These are phyloP conservation scores for Oithona nana DNA, from an alignment of 2,888 invertebrate species.

Conservation along the genomic window DNA sequence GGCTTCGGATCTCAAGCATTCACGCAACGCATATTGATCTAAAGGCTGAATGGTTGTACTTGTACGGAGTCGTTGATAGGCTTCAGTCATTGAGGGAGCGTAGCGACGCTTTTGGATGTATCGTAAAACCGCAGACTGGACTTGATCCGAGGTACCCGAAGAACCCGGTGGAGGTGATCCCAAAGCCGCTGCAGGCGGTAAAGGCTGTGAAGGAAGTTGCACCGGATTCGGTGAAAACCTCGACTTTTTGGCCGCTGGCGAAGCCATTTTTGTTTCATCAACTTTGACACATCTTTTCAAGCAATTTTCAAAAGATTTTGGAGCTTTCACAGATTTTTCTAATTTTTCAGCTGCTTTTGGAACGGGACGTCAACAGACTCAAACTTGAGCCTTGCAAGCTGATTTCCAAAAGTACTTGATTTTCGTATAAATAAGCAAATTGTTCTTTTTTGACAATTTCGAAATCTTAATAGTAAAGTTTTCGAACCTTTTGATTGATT, in stretches of 20 bases:
- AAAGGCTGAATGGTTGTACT: not conserved
- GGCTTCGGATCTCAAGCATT: not conserved
- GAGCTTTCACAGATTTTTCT: too few species aligned
- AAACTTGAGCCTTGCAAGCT: too few species aligned
- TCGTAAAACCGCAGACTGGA: not conserved
- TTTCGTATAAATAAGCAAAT: too few species aligned
- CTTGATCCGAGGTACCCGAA: not conserved
- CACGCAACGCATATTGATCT: not conserved
- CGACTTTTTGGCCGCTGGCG: not conserved
- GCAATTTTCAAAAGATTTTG: too few species aligned
- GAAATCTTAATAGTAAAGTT: too few species aligned
- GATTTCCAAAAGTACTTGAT: too few species aligned
- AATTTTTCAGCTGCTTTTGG: too few species aligned
- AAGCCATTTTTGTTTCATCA: too few species aligned
- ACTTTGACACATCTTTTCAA: too few species aligned
- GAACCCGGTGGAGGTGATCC: not conserved
- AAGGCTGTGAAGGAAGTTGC: not conserved
- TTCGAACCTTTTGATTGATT: too few species aligned
- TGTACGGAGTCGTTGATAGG: not conserved
- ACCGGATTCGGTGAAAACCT: not conserved
- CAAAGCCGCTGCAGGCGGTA: not conserved
- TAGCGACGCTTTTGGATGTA: not conserved
- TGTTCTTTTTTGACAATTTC: too few species aligned
- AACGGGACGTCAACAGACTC: too few species aligned
- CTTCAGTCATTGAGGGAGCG: not conserved